A percentile compares a stretch with the other conserved stretches of the same genome.
phyloP scores from a whole-genome alignment of 2,797 vertebrate genomes.

The Hephaestus fuliginosus region DNA sequence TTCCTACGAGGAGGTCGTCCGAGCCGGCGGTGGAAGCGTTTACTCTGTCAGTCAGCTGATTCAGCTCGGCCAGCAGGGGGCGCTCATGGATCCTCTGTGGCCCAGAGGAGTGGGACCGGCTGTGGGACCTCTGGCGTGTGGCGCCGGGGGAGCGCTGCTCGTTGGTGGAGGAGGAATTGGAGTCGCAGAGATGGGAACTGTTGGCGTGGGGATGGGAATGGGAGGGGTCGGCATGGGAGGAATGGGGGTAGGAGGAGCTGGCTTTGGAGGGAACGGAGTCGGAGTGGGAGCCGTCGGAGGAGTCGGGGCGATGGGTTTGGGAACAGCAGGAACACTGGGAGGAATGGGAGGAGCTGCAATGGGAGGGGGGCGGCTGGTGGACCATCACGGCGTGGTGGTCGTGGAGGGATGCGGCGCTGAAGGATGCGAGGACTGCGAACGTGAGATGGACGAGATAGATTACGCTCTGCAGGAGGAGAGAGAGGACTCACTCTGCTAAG shows the following conservation, averaged over 20 bases:
- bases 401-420: slow-evolving; percentile 80
- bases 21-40: slow-evolving; percentile 52
- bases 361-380: slow-evolving; percentile 51
- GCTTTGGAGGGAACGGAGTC: slow-evolving; percentile 14
- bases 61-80: slow-evolving; percentile 80
- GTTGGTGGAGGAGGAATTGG: slow-evolving; percentile 70
- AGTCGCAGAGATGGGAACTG: slow-evolving; percentile 48
- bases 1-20: slow-evolving; percentile 83
- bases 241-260: slow-evolving; percentile 28
- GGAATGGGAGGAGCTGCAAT: slow-evolving; percentile 32
- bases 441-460: slow-evolving; percentile 83
- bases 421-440: slow-evolving; percentile 86
- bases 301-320: slow-evolving; percentile 12
- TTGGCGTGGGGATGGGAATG: slow-evolving; percentile 28
- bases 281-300: slow-evolving; percentile 5
- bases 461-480: slow-evolving; percentile 72
- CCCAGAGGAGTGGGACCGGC: slow-evolving; percentile 68
- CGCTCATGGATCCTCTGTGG: slow-evolving; percentile 78
- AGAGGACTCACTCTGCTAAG: slow-evolving; percentile 79
- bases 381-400: slow-evolving; percentile 73
- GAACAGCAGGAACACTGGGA: not conserved
- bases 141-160: slow-evolving; percentile 62
- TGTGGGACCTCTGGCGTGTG: slow-evolving; percentile 65
- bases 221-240: slow-evolving; percentile 20
- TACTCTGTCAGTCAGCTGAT: slow-evolving; percentile 87